A percentile compares a stretch with the other conserved stretches of the same genome.
Evolutionary conservation across 2,113 vertebrate genomes (phyloP).

Genomic region (Tyrannus savana): DNA sequence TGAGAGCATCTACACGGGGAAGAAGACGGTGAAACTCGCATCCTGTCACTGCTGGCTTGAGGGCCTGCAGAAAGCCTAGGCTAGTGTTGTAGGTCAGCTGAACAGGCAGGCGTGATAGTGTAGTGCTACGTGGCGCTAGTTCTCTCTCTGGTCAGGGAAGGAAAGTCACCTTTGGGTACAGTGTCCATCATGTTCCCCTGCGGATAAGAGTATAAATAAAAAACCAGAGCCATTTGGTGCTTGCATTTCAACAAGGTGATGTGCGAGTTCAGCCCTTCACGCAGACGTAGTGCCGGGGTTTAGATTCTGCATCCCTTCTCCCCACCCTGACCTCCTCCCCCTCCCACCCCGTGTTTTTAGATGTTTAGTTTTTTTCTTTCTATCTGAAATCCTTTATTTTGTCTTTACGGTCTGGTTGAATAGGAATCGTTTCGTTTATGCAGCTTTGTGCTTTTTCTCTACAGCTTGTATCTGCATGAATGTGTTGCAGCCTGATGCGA

Average conservation of each 20-base stretch:
- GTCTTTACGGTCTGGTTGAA: slow-evolving; percentile 64
- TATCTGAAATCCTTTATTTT: slow-evolving; percentile 62
- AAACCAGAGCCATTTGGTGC: not conserved
- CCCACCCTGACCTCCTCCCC: no score
- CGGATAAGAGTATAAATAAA: not conserved
- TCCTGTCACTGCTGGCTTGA: not conserved
- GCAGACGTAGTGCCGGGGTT: not conserved
- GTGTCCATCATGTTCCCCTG: not conserved
- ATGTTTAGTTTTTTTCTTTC: not conserved
- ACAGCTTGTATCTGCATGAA: slow-evolving; percentile 68
- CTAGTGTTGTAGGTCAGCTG: not conserved
- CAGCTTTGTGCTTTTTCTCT: slow-evolving; percentile 42
- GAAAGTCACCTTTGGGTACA: not conserved
- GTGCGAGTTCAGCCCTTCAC: not conserved
- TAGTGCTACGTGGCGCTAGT: not conserved
- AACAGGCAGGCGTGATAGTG: not conserved
- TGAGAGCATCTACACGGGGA: not conserved
- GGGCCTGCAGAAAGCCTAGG: not conserved
- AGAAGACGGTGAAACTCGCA: not conserved
- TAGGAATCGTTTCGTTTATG: slow-evolving; percentile 46
- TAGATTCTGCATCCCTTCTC: not conserved
- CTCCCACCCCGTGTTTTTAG: not conserved
- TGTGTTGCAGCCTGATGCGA: slow-evolving; percentile 52
- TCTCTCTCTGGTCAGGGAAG: not conserved
- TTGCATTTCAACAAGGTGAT: not conserved